phyloP scores from a whole-genome alignment of 1,140 invertebrate genomes.

The Halictus rubicundus region DNA sequence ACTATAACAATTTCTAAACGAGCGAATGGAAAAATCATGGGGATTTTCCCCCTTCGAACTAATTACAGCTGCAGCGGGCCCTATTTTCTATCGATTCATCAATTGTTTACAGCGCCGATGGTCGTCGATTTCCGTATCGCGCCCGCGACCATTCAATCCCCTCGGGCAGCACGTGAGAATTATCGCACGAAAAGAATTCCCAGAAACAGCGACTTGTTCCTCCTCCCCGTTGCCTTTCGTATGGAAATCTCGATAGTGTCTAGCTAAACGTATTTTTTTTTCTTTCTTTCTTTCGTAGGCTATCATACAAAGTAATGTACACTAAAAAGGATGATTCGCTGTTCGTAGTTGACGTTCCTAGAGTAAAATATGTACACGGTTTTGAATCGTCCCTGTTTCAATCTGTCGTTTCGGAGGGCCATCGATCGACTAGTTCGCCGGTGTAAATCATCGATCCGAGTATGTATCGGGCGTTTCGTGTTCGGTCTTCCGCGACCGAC shows the following conservation, averaged over 20 bases:
- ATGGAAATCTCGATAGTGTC: constrained; percentile 37
- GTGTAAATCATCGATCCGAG: not conserved
- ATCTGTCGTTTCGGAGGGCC: no score
- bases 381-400: not conserved
- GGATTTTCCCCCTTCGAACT: no score
- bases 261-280: constrained; percentile 45
- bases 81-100: not conserved
- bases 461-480: constrained; percentile 1
- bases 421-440: no score
- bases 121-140: not conserved
- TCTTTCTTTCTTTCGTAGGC: no score
- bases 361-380: constrained; percentile 40
- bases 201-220: constrained; percentile 4
- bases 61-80: not conserved
- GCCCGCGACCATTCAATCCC: constrained; percentile 12
- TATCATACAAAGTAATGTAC: constrained; percentile 50
- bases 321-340: constrained; percentile 40
- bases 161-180: constrained; percentile 15
- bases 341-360: constrained; percentile 39
- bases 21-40: no score
- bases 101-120: not conserved
- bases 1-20: no score
- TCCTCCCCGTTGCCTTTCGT: not conserved
- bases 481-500: not conserved
- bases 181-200: constrained; percentile 21